Percentiles rank a stretch among this genome's conserved stretches.
These are phyloP conservation scores for Seira sanloemensis DNA, from an alignment of 2,888 invertebrate species.

Conservation along the genomic window DNA sequence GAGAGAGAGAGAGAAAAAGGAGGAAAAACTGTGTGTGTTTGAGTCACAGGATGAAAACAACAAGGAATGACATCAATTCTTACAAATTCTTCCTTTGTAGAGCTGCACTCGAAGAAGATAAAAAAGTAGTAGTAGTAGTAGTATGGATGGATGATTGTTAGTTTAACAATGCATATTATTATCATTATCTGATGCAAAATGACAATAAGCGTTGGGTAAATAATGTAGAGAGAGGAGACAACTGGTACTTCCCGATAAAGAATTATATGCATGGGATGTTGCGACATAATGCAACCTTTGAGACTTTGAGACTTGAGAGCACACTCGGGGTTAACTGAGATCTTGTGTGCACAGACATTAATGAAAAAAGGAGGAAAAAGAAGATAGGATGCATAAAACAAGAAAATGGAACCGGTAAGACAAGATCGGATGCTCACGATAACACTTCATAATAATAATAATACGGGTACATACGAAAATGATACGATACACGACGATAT, in stretches of 20 bases:
- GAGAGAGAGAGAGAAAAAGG: too few species aligned
- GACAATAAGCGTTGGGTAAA: neutral
- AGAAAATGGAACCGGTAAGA: constrained; percentile 73
- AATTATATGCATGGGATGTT: neutral
- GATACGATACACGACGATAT: neutral
- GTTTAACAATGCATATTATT: neutral
- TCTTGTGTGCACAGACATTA: constrained; percentile 4
- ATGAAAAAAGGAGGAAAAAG: constrained; percentile 61
- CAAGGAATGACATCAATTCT: neutral
- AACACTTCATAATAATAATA: constrained; percentile 59
- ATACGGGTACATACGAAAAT: constrained; percentile 28
- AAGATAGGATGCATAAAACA: constrained; percentile 67
- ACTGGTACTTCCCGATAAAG: neutral
- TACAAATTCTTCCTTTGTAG: neutral
- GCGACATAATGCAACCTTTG: too few species aligned
- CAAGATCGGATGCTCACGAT: constrained; percentile 71
- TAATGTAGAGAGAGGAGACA: neutral
- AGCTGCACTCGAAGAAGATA: neutral
- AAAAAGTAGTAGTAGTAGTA: neutral
- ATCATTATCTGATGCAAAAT: neutral
- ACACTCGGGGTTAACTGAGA: neutral
- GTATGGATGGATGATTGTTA: neutral
- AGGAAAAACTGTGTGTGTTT: too few species aligned
- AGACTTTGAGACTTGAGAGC: too few species aligned
- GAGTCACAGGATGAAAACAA: neutral